Percentiles rank a stretch among this genome's conserved stretches.
Evolutionary conservation across 1,140 invertebrate genomes (phyloP).

Genomic region (Aphelinus certus): DNA sequence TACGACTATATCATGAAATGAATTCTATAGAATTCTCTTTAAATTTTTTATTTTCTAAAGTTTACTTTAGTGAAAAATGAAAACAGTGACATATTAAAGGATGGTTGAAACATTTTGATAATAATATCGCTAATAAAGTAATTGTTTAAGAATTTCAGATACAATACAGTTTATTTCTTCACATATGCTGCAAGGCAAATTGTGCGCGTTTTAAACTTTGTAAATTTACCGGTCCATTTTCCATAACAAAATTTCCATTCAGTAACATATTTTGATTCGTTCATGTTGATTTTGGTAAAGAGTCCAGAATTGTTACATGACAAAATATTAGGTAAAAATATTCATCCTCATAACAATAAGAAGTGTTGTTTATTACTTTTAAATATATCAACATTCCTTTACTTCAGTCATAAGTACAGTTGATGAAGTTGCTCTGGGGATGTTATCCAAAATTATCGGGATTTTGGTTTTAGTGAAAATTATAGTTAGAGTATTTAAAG

Average conservation of each 20-base stretch:
- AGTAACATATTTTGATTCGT: conserved; percentile 19
- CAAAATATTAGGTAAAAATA: conserved; percentile 13
- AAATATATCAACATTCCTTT: conserved; percentile 11
- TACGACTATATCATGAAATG: conserved; percentile 36
- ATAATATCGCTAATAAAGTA: conserved; percentile 57
- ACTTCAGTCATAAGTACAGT: conserved; percentile 1
- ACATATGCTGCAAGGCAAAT: conserved; percentile 18
- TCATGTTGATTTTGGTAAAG: conserved; percentile 17
- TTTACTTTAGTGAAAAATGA: conserved; percentile 43
- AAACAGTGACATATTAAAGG: conserved; percentile 45
- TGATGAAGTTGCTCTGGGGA: conserved; percentile 5
- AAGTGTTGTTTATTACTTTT: conserved; percentile 9
- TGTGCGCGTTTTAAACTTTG: conserved; percentile 13
- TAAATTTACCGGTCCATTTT: conserved; percentile 20
- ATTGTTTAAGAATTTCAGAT: conserved; percentile 52
- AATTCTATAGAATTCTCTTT: conserved; percentile 42
- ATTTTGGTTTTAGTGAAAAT: conserved; percentile 7
- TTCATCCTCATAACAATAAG: no score
- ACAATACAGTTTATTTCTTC: conserved; percentile 50
- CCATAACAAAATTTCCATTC: conserved; percentile 19
- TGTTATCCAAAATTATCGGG: conserved; percentile 1
- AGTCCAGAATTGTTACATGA: conserved; percentile 5
- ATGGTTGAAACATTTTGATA: conserved; percentile 58
- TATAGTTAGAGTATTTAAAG: conserved; percentile 13
- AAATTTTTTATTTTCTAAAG: conserved; percentile 45